A percentile compares a stretch with the other conserved stretches of the same genome.
Evolutionary conservation across 2,113 vertebrate genomes (phyloP).

Genomic region (Phyllopteryx taeniolatus): DNA sequence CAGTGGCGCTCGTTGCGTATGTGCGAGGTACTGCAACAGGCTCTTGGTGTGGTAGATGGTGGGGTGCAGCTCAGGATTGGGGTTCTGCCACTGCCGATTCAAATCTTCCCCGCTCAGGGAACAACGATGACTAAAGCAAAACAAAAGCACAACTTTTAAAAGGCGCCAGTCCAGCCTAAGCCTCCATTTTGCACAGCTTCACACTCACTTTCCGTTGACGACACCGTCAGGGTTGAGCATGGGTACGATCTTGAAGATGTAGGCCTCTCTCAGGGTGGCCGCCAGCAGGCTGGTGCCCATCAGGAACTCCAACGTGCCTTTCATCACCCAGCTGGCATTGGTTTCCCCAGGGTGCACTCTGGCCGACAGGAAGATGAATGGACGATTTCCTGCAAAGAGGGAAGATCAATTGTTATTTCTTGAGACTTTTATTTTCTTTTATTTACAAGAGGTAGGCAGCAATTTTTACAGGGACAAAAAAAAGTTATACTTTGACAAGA

Average conservation of each 20-base stretch:
- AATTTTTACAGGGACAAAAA: too few species aligned
- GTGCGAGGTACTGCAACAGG: constrained; percentile 91
- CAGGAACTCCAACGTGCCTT: constrained; percentile 94
- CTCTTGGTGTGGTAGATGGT: constrained; percentile 98
- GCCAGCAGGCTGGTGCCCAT: constrained; percentile 86
- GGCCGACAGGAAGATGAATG: constrained; percentile 91
- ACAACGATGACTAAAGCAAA: constrained; percentile 85
- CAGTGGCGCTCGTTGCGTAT: constrained; percentile 89
- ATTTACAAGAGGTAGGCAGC: too few species aligned
- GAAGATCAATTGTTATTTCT: background rate
- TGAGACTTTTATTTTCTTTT: too few species aligned
- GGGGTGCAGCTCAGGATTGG: constrained; percentile 90
- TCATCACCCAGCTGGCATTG: constrained; percentile 99
- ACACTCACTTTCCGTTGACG: constrained; percentile 93
- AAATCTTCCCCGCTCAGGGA: constrained; percentile 98
- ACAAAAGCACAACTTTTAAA: constrained; percentile 6
- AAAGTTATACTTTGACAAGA: too few species aligned
- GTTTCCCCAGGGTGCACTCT: constrained; percentile 98
- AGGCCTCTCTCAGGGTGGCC: constrained; percentile 87
- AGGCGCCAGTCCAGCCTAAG: background rate
- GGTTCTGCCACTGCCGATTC: constrained; percentile 96
- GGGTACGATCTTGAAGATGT: constrained; percentile 97
- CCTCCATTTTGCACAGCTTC: background rate
- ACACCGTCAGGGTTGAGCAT: constrained; percentile 99
- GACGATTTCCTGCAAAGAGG: constrained; percentile 83